Conservation (phyloP, 2,797 vertebrate species). For the Chromobotia macracanthus region DNA sequence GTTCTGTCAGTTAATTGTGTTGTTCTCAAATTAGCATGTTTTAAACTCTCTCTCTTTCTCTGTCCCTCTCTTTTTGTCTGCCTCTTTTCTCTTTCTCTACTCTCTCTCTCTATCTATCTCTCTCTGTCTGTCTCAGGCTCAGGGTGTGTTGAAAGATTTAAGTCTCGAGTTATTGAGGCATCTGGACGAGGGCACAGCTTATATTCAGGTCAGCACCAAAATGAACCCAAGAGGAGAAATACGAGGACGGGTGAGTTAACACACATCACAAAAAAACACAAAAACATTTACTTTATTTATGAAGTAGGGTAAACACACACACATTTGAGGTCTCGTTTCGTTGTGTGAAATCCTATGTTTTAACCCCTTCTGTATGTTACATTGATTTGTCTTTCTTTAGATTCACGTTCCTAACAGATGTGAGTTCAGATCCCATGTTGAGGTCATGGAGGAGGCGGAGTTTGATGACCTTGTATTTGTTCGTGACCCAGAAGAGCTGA, state of each 20-base stretch:
- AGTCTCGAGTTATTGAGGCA: slow-evolving; percentile 85
- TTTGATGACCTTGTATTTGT: slow-evolving; percentile 69
- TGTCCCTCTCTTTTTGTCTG: too few species aligned
- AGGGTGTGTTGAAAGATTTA: slow-evolving; percentile 91
- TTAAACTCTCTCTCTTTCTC: too few species aligned
- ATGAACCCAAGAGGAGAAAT: slow-evolving; percentile 90
- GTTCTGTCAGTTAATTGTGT: too few species aligned
- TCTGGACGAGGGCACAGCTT: slow-evolving; percentile 87
- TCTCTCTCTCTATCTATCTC: neutral
- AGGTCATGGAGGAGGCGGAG: slow-evolving; percentile 70
- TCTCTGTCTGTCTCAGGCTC: slow-evolving; percentile 77
- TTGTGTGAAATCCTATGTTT: too few species aligned
- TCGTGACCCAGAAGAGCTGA: slow-evolving; percentile 79
- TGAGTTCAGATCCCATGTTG: slow-evolving; percentile 72
- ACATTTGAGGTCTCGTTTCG: neutral
- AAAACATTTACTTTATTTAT: slow-evolving; percentile 9
- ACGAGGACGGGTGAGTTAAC: slow-evolving; percentile 85
- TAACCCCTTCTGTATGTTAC: too few species aligned
- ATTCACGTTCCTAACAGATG: slow-evolving; percentile 89
- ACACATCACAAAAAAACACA: slow-evolving; percentile 52
- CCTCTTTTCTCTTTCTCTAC: slow-evolving; percentile 6
- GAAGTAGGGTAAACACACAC: slow-evolving; percentile 80
- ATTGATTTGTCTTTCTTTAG: slow-evolving; percentile 65
- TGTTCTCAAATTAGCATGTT: neutral
- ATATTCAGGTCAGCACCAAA: slow-evolving; percentile 95